Base-by-base conservation (phyloP, 2,888 invertebrate species). In the Neria commutata region DNA sequence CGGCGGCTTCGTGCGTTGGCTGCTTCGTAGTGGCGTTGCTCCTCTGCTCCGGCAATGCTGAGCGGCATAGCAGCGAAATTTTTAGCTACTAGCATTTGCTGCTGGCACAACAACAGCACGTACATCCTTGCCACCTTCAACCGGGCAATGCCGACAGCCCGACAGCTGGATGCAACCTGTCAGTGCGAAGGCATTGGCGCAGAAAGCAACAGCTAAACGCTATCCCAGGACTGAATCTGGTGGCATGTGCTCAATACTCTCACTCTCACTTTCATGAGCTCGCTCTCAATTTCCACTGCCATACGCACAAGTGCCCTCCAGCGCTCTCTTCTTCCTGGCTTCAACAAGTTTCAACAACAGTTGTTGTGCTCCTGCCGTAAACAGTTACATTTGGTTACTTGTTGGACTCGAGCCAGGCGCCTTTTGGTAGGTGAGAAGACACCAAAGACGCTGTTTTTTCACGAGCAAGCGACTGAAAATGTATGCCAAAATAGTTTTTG, bases 101-200 rank as follows among this genome's bases (percentile, higher is more conserved):
- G 29, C 6, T 8, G 29, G 6, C 6, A 29, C 29, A 29, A 29
- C 29, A 29, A 11, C 29, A 11, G 11, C 29, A 29, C 6, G 11
- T 8, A 29, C 29, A 29, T 6, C 11, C 29, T 72, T 72, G 72
- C 71, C 69, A 72, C 72, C 72, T 72, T 74, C 71, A 64, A 37
- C 37, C 16, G 6, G 37, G 37, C 37, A 8, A 6, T n/a, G n/a
- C n/a, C n/a, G n/a, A n/a, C n/a, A n/a, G n/a, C n/a, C n/a, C n/a
- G n/a, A n/a, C n/a, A n/a, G n/a, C n/a, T n/a, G n/a, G n/a, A n/a
- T n/a, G n/a, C n/a, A n/a, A n/a, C n/a, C n/a, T n/a, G n/a, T n/a
- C n/a, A n/a, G n/a, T n/a, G n/a, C n/a, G n/a, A n/a, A n/a, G n/a
- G 42, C 42, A 42, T 21, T 14, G 6, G 4, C 6, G n/a, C 4